A percentile compares a stretch with the other conserved stretches of the same genome.
phyloP scores from a whole-genome alignment of 2,113 vertebrate species.

The Limanda limanda region DNA sequence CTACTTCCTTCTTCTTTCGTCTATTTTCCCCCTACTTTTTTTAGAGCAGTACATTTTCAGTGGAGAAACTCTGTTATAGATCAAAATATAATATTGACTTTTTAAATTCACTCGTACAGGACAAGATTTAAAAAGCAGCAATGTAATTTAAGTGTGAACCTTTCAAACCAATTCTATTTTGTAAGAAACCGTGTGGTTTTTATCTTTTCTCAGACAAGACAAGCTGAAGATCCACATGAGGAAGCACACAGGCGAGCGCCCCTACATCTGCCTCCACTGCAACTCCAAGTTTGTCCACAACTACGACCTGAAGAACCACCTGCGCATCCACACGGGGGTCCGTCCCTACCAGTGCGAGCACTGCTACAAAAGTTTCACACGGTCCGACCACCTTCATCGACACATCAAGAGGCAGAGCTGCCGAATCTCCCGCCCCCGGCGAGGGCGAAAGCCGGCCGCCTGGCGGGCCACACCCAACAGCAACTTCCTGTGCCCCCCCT shows the following conservation, averaged over 20 bases:
- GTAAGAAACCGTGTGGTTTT: conserved; percentile 25
- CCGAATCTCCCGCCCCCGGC: conserved; percentile 87
- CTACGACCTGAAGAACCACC: conserved; percentile 99
- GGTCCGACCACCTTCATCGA: conserved; percentile 96
- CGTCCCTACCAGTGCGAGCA: conserved; percentile 98
- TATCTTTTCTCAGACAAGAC: conserved; percentile 88
- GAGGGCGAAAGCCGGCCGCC: conserved; percentile 89
- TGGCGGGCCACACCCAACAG: conserved; percentile 84
- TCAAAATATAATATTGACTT: background rate
- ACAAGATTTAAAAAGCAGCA: background rate
- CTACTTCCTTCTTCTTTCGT: conserved; percentile 47
- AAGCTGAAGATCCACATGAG: conserved; percentile 99
- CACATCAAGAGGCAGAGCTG: conserved; percentile 99
- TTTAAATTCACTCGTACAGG: background rate
- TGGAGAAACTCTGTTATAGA: background rate
- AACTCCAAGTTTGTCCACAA: conserved; percentile 99
- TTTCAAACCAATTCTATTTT: conserved; percentile 4
- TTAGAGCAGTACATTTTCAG: conserved; percentile 16
- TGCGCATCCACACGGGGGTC: conserved; percentile 97
- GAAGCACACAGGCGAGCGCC: conserved; percentile 97
- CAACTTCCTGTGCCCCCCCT: conserved; percentile 85
- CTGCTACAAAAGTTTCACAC: conserved; percentile 99
- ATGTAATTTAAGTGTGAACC: conserved; percentile 2
- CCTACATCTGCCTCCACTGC: conserved; percentile 98
- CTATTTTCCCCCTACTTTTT: conserved; percentile 48